A percentile compares a stretch with the other conserved stretches of the same genome.
These are phyloP conservation scores for Drosophila differens DNA, from an alignment of 2,888 invertebrate genomes.

Conservation along the genomic window DNA sequence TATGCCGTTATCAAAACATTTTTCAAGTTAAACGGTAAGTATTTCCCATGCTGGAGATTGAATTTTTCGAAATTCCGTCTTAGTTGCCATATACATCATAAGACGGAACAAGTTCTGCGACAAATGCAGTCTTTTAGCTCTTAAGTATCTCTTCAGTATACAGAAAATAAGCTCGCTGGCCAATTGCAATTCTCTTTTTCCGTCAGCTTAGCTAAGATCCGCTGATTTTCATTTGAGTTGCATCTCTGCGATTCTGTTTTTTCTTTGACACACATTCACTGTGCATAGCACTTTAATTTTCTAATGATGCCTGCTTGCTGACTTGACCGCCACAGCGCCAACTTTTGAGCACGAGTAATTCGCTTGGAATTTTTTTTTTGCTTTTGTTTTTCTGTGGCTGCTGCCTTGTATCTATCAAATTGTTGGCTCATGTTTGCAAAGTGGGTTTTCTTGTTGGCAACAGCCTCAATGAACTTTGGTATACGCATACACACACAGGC, in stretches of 20 bases:
- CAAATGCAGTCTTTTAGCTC: neutral
- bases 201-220: neutral
- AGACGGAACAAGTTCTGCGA: neutral
- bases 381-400: conserved; percentile 11
- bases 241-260: neutral
- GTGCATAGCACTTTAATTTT: conserved; percentile 4
- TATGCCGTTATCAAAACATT: neutral
- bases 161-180: neutral
- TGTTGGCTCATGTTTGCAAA: conserved; percentile 61
- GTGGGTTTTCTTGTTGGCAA: conserved; percentile 69
- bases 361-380: conserved; percentile 14
- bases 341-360: conserved; percentile 50
- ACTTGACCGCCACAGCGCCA: conserved; percentile 47
- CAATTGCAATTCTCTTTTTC: neutral
- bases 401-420: conserved; percentile 35
- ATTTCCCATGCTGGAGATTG: neutral
- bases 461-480: conserved; percentile 40
- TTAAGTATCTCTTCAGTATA: neutral
- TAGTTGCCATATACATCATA: neutral
- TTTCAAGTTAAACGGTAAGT: neutral
- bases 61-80: neutral
- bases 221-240: neutral
- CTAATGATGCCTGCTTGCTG: conserved; percentile 19
- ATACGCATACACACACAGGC: conserved; percentile 17
- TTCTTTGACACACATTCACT: neutral